These are phyloP conservation scores for Antennarius striatus DNA, from an alignment of 2,113 vertebrate genomes.

Conservation along the genomic window DNA sequence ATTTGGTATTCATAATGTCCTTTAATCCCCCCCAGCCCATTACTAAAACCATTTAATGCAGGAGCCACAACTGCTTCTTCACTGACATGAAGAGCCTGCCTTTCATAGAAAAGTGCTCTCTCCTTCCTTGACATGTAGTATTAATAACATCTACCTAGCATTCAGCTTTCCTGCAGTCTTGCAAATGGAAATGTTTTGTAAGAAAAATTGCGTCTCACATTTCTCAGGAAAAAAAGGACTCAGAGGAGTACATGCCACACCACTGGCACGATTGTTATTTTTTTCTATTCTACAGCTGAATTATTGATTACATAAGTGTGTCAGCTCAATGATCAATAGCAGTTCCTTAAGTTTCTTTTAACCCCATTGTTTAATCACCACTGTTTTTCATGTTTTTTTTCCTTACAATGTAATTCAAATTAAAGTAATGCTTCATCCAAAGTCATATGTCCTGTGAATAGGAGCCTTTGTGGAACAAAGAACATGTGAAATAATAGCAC, in stretches of 20 bases:
- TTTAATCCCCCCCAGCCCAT: constrained; percentile 37
- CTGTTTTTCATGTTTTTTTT: constrained; percentile 7
- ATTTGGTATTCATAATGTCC: constrained; percentile 5
- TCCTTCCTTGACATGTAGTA: constrained; percentile 33
- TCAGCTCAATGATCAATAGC: constrained; percentile 56
- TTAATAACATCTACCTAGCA: constrained; percentile 52
- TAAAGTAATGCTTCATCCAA: constrained; percentile 47
- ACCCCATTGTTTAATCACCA: constrained; percentile 52
- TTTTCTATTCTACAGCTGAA: constrained; percentile 42
- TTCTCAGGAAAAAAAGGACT: constrained; percentile 32
- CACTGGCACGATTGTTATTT: constrained; percentile 30
- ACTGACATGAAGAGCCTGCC: constrained; percentile 14
- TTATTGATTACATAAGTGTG: constrained; percentile 60
- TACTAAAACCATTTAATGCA: constrained; percentile 42
- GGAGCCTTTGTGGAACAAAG: not conserved
- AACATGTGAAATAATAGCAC: constrained; percentile 24
- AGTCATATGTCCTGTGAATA: constrained; percentile 15
- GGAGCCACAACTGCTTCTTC: constrained; percentile 29
- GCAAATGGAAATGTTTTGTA: constrained; percentile 64
- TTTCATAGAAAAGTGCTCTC: constrained; percentile 54
- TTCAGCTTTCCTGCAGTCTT: constrained; percentile 36
- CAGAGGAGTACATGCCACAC: constrained; percentile 16
- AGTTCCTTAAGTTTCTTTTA: constrained; percentile 61
- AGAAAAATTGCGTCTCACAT: constrained; percentile 33
- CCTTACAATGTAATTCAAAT: constrained; percentile 40